Conservation (phyloP, 2,797 vertebrate genomes). For the Macropus fuliginosus region DNA sequence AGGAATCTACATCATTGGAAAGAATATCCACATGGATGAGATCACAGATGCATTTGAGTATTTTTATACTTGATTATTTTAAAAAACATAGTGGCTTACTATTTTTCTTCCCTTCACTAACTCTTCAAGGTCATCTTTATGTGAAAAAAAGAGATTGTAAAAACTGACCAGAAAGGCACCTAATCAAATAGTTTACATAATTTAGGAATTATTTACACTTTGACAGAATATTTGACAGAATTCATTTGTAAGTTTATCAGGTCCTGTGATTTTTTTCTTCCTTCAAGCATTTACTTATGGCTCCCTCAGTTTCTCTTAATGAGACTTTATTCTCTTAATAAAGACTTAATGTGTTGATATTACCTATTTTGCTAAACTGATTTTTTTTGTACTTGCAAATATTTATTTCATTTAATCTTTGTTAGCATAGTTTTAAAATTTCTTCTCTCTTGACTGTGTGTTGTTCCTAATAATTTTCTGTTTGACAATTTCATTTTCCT, state of each 20-base stretch:
- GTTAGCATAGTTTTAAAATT: neutral
- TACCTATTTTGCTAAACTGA: neutral
- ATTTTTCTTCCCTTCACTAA: neutral
- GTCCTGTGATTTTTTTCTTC: neutral
- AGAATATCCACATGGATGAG: neutral
- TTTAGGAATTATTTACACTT: neutral
- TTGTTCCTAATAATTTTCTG: neutral
- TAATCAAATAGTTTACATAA: neutral
- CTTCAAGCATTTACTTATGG: neutral
- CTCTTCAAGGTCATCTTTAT: neutral
- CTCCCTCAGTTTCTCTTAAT: neutral
- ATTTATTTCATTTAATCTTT: neutral
- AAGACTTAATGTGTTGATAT: neutral
- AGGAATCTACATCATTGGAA: neutral
- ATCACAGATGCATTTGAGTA: neutral
- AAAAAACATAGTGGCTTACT: neutral
- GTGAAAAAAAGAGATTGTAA: neutral
- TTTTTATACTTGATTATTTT: neutral
- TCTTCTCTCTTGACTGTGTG: neutral
- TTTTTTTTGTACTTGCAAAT: neutral
- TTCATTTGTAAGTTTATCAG: neutral
- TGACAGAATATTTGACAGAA: neutral
- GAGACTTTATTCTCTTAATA: neutral
- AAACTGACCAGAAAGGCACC: neutral
- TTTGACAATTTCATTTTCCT: neutral